Evolutionary conservation across 1,140 invertebrate genomes (phyloP), one percentile per base, ranked within the genome.

Genomic region (Drosophila dunni): DNA sequence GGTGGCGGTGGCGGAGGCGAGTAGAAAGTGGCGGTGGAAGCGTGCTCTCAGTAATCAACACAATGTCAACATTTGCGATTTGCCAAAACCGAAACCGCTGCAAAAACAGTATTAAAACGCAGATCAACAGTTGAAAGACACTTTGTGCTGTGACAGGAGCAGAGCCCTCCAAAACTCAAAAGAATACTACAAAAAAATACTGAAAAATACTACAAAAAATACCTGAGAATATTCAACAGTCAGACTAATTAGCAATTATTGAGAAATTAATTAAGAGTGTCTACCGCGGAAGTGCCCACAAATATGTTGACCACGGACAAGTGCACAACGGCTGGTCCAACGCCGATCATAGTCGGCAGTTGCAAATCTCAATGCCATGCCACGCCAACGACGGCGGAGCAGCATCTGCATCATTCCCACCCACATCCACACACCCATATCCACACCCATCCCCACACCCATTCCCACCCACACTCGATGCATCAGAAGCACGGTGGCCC

Each of bases 271-370:
- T 24, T 45, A 42, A 38, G 24, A 51, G n/a, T 20, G 20, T 7
- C 8, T n/a, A 7, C 20, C 38, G 17, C 24, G 36, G 44, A 48
- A n/a, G 34, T 34, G 24, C 17, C 8, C 36, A 24, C 8, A 46
- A 36, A 29, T 45, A 88, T 88, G 83, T 42, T 89, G 56, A 46
- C 54, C 63, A 75, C 84, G 66, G 84, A 88, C 45, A 88, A 83
- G 64, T 74, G 75, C 61, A 78, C 57, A 13, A 42, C 67, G 34
- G 58, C 40, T 34, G 36, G 34, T 63, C 44, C 69, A 38, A 67
- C 40, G 71, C 81, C 81, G 40, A 73, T 84, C 40, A 83, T 84
- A 3, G 81, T 83, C 20, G 50, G 72, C 68, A 54, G 71, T 46
- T 60, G 63, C 45, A 81, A 75, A 54, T 48, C 76, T 54, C 81